Percentiles rank a stretch among this genome's conserved stretches.
Evolutionary conservation across 2,113 vertebrate genomes (phyloP).

Genomic region (Raja brachyura): DNA sequence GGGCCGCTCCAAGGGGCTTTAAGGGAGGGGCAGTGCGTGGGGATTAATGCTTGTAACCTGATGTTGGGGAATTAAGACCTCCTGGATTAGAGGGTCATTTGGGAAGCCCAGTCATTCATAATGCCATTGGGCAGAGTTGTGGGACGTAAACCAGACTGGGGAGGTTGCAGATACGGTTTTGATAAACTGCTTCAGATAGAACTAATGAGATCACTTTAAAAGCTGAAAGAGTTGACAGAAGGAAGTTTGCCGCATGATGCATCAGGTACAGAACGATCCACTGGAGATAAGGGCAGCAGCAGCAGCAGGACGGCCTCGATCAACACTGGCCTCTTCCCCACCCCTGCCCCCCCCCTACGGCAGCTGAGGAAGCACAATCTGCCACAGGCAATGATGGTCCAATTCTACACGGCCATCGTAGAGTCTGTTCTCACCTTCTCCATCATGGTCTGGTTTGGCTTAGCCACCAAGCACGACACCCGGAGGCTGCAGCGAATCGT

Average conservation of each 20-base stretch:
- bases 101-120: not conserved
- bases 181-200: not conserved
- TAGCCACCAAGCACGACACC: too few relatives aligned
- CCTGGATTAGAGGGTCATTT: not conserved
- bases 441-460: too few relatives aligned
- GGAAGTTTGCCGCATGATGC: slow-evolving; percentile 45
- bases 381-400: too few relatives aligned
- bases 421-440: too few relatives aligned
- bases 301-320: too few relatives aligned
- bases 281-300: slow-evolving; percentile 16
- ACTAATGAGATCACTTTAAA: slow-evolving; percentile 52
- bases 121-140: not conserved
- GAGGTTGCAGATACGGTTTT: not conserved
- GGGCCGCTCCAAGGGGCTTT: not conserved
- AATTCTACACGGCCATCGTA: too few relatives aligned
- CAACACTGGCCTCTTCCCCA: too few relatives aligned
- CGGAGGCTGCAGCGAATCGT: too few relatives aligned
- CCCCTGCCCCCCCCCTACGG: too few relatives aligned
- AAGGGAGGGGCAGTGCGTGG: not conserved
- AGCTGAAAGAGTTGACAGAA: slow-evolving; percentile 54
- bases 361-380: too few relatives aligned
- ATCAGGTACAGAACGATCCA: slow-evolving; percentile 41
- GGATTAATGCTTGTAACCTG: not conserved
- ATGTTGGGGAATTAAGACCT: not conserved
- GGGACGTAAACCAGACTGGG: not conserved